These are phyloP conservation scores for Eolophus roseicapilla DNA, from an alignment of 2,113 vertebrate species.

Conservation along the genomic window DNA sequence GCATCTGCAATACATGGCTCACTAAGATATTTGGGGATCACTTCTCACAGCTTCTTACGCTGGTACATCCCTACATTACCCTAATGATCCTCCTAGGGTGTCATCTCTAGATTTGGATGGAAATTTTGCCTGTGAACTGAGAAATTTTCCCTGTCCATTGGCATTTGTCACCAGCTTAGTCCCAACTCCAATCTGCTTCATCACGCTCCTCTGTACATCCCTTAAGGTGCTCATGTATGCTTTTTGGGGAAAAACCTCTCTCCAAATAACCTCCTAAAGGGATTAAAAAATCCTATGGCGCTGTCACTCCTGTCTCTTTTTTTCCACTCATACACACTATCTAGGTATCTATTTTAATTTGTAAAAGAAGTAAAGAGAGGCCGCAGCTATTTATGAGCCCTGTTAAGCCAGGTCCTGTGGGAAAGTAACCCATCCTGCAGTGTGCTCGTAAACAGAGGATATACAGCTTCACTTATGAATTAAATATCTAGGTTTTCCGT, in stretches of 20 bases:
- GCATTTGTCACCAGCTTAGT: neutral
- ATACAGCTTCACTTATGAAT: neutral
- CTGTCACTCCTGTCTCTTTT: neutral
- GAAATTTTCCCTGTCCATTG: accelerated
- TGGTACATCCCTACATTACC: accelerated
- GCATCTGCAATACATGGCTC: accelerated
- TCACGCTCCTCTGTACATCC: neutral
- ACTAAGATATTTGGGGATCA: neutral
- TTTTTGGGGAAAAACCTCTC: neutral
- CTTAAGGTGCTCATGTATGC: accelerated
- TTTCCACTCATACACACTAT: neutral
- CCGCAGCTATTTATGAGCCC: neutral
- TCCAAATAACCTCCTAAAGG: neutral
- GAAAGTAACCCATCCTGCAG: neutral
- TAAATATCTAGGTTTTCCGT: neutral
- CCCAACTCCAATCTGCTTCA: neutral
- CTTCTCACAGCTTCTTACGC: neutral
- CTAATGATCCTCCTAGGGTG: neutral
- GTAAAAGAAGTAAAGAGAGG: neutral
- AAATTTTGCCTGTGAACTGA: neutral
- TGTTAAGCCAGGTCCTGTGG: neutral
- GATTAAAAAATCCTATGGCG: neutral
- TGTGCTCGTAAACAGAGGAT: neutral
- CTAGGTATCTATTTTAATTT: neutral
- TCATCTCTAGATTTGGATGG: neutral